Percentiles rank a stretch among this genome's conserved stretches.
Conservation (phyloP, 2,797 vertebrate species). For the Lithobates pipiens region DNA sequence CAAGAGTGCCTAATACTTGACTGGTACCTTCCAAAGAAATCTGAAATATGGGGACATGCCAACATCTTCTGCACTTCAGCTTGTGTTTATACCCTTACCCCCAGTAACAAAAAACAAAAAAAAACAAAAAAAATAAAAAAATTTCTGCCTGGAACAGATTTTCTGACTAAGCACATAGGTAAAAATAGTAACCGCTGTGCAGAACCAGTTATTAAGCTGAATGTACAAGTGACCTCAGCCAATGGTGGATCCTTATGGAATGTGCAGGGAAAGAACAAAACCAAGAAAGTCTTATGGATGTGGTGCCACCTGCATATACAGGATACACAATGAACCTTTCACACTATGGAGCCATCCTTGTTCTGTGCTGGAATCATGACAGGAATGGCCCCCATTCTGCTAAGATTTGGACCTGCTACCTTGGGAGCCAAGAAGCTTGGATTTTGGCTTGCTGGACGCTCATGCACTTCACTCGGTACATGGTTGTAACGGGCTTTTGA, state of each 20-base stretch:
- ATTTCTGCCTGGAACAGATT: not conserved
- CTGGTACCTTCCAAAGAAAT: slow-evolving; percentile 23
- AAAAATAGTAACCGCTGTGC: not conserved
- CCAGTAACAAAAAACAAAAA: not conserved
- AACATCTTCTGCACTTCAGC: not conserved
- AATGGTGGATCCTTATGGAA: slow-evolving; percentile 3
- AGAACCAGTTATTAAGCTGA: not conserved
- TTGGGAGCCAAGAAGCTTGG: slow-evolving; percentile 78
- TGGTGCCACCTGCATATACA: not conserved
- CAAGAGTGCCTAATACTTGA: slow-evolving; percentile 41
- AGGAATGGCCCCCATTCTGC: slow-evolving; percentile 94
- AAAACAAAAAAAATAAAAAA: not conserved
- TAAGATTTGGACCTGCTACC: slow-evolving; percentile 93
- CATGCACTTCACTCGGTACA: slow-evolving; percentile 91
- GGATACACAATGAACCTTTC: slow-evolving; percentile 64
- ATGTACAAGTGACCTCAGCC: not conserved
- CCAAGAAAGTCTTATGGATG: slow-evolving; percentile 18
- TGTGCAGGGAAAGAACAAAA: slow-evolving; percentile 23
- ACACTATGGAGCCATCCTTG: slow-evolving; percentile 97
- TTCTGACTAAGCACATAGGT: not conserved
- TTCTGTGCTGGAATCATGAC: slow-evolving; percentile 98
- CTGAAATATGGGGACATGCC: slow-evolving; percentile 20
- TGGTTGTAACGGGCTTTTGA: slow-evolving; percentile 90
- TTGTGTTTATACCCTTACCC: not conserved
- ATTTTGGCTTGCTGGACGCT: slow-evolving; percentile 80